Percentiles rank a stretch among this genome's conserved stretches.
These are phyloP conservation scores for Melanotus villosus DNA, from an alignment of 2,888 invertebrate species.

Conservation along the genomic window DNA sequence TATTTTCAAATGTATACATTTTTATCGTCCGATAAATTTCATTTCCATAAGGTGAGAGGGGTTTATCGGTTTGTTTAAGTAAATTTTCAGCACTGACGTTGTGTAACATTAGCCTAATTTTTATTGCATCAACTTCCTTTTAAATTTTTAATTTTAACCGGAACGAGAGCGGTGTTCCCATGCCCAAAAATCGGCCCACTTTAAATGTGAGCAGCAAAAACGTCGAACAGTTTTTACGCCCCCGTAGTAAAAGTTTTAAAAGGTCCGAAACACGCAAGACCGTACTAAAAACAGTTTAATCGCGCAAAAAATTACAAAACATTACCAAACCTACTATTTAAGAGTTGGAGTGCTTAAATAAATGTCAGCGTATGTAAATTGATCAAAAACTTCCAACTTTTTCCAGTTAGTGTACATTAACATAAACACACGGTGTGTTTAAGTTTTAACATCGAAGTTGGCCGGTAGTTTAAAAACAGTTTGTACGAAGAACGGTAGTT, in stretches of 20 bases:
- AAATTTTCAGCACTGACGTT: too few species aligned
- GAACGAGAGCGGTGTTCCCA: background rate
- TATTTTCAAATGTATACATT: too few species aligned
- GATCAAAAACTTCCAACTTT: constrained; percentile 37
- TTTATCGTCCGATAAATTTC: too few species aligned
- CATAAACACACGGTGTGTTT: constrained; percentile 49
- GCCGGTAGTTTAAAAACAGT: constrained; percentile 28
- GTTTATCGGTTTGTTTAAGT: too few species aligned
- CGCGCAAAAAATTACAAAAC: background rate
- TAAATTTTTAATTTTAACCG: too few species aligned
- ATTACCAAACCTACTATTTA: constrained; percentile 13
- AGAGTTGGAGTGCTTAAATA: constrained; percentile 22
- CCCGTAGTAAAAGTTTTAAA: background rate
- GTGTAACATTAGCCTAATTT: too few species aligned
- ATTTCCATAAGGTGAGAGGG: too few species aligned
- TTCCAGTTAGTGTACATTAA: constrained; percentile 34
- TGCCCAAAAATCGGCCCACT: background rate
- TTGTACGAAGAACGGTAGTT: constrained; percentile 14
- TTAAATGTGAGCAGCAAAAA: background rate
- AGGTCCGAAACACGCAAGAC: background rate
- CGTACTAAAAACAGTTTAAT: background rate
- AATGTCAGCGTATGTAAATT: constrained; percentile 44
- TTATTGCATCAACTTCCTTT: too few species aligned
- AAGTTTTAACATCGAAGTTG: constrained; percentile 12
- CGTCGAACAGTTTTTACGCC: background rate